Conservation (phyloP, 2,113 vertebrate species). For the Pterocles gutturalis region DNA sequence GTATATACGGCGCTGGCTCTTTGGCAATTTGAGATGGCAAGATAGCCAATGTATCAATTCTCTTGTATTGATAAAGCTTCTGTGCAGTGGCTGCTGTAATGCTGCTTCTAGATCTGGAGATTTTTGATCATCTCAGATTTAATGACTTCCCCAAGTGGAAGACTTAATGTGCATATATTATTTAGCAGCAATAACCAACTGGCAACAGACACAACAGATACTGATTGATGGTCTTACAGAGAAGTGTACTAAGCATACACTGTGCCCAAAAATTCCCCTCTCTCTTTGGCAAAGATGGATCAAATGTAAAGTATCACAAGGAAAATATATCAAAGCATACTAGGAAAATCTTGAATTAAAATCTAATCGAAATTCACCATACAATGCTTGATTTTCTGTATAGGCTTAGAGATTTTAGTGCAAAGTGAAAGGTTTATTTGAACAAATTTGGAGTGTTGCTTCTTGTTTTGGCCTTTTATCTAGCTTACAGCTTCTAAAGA, state of each 20-base stretch:
- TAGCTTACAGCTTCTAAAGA: neutral
- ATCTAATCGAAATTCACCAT: neutral
- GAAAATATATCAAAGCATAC: neutral
- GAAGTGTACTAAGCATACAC: neutral
- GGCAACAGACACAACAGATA: neutral
- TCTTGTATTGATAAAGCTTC: neutral
- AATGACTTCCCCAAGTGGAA: neutral
- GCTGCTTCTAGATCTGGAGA: neutral
- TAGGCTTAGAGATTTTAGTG: neutral
- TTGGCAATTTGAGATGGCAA: neutral
- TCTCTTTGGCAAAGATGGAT: neutral
- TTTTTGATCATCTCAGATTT: neutral
- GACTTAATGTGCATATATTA: neutral
- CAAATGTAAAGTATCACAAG: neutral
- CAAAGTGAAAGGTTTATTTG: neutral
- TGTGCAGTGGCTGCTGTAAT: neutral
- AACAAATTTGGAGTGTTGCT: neutral
- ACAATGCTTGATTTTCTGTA: neutral
- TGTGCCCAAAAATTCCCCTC: neutral
- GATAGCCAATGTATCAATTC: neutral
- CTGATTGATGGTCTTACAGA: neutral
- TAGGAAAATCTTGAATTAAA: neutral
- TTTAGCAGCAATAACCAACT: neutral
- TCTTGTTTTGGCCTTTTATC: neutral
- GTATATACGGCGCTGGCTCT: neutral